phyloP scores from a whole-genome alignment of 2,888 invertebrate species.

The Sericinus montela region DNA sequence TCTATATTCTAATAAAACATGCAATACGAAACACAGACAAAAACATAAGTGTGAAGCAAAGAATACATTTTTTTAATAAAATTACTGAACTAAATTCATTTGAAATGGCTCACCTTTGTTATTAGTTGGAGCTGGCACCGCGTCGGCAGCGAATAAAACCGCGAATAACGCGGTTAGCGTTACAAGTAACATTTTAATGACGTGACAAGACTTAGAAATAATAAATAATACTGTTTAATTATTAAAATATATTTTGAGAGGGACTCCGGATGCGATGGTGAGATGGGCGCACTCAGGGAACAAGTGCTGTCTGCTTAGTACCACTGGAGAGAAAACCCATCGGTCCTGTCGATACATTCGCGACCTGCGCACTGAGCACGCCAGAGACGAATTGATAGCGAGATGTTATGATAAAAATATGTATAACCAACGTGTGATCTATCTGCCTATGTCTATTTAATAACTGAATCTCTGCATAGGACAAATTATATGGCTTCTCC shows the following conservation, averaged over 20 bases:
- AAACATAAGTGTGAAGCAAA: too few relatives aligned
- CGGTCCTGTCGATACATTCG: slow-evolving; percentile 71
- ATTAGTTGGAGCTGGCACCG: slow-evolving; percentile 61
- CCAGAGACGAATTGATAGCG: slow-evolving; percentile 47
- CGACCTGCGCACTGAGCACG: slow-evolving; percentile 67
- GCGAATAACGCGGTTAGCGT: slow-evolving; percentile 66
- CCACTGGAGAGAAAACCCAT: slow-evolving; percentile 31
- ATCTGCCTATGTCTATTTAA: too few relatives aligned
- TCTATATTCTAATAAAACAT: too few relatives aligned
- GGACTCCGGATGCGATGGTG: slow-evolving; percentile 42
- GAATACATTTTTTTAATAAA: too few relatives aligned
- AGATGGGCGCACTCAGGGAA: slow-evolving; percentile 51
- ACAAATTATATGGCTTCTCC: too few relatives aligned
- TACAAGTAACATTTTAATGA: slow-evolving; percentile 52
- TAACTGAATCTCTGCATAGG: too few relatives aligned
- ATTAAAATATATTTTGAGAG: slow-evolving; percentile 14
- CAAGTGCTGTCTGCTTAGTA: slow-evolving; percentile 56
- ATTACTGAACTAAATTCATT: slow-evolving; percentile 16
- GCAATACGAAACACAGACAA: too few relatives aligned
- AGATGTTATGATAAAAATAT: background rate
- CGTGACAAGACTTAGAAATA: slow-evolving; percentile 16
- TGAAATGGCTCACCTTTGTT: slow-evolving; percentile 51
- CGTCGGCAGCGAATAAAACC: slow-evolving; percentile 54
- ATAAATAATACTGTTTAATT: slow-evolving; percentile 32
- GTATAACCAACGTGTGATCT: too few relatives aligned